A percentile compares a stretch with the other conserved stretches of the same genome.
Conservation (phyloP, 2,113 vertebrate genomes). For the Rhea pennata region DNA sequence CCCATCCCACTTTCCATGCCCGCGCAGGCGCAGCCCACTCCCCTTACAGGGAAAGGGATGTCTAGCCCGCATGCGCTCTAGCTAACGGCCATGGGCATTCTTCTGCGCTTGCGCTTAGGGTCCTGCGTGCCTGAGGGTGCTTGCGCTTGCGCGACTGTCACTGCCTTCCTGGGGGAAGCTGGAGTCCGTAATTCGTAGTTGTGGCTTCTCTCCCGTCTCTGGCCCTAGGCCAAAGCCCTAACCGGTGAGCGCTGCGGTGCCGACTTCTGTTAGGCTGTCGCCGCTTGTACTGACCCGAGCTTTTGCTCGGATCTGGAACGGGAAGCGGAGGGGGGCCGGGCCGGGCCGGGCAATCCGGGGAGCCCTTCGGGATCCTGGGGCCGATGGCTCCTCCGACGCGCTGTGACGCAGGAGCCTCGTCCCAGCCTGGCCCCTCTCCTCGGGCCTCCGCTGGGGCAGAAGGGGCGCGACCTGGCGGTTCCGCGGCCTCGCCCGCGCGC, state of each 20-base stretch:
- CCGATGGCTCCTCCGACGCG: background rate
- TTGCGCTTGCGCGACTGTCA: conserved; percentile 28
- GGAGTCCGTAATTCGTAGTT: background rate
- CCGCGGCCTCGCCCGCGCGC: background rate
- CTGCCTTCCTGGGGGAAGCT: background rate
- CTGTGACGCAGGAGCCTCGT: too few relatives aligned
- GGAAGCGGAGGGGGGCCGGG: background rate
- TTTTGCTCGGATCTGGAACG: too few relatives aligned
- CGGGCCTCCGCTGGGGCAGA: background rate
- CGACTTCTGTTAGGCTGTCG: background rate
- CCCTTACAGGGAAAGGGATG: background rate
- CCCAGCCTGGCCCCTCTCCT: background rate
- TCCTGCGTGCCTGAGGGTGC: background rate
- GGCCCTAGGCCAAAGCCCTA: background rate
- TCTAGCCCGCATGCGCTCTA: background rate
- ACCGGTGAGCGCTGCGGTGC: rapidly evolving
- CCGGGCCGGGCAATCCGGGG: background rate
- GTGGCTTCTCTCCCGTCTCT: rapidly evolving
- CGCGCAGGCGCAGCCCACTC: background rate
- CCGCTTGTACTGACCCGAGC: too few relatives aligned
- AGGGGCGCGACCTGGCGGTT: background rate
- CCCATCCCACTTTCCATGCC: too few relatives aligned
- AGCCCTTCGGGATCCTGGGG: background rate
- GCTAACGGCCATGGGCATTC: rapidly evolving
- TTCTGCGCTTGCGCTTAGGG: background rate